Evolutionary conservation across 2,797 vertebrate genomes (phyloP).

Genomic region (Alosa sapidissima): DNA sequence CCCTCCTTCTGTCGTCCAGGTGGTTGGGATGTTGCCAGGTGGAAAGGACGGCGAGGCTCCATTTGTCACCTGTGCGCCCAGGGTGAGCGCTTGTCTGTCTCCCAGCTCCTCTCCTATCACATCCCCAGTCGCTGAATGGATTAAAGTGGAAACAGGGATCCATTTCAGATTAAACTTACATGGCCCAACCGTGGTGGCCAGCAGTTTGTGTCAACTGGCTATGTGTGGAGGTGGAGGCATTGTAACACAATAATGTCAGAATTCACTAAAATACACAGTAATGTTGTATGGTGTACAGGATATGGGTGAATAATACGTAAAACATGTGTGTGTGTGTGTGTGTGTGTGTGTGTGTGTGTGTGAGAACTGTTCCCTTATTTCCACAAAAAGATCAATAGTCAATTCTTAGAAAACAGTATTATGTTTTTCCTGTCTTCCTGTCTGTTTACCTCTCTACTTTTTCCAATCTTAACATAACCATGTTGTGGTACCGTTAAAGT

Average conservation of each 20-base stretch:
- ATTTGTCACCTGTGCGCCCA: slow-evolving; percentile 74
- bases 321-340: not conserved
- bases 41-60: slow-evolving; percentile 62
- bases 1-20: slow-evolving; percentile 56
- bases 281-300: not conserved
- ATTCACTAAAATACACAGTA: not conserved
- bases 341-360: too few species aligned
- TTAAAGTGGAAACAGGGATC: slow-evolving; percentile 41
- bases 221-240: too few species aligned
- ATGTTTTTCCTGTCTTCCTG: not conserved
- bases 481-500: not conserved
- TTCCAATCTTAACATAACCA: not conserved
- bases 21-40: slow-evolving; percentile 73
- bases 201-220: not conserved
- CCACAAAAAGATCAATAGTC: too few species aligned
- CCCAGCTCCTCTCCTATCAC: slow-evolving; percentile 16
- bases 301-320: not conserved
- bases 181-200: slow-evolving; percentile 29
- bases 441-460: not conserved
- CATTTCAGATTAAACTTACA: slow-evolving; percentile 51
- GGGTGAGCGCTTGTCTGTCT: slow-evolving; percentile 64
- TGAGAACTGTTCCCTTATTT: too few species aligned
- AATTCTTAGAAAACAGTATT: too few species aligned
- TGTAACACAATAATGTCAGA: not conserved
- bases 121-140: not conserved